Evolutionary conservation across 92 coral and sea anemone species (phyloP).

Genomic region (Porites lobata): DNA sequence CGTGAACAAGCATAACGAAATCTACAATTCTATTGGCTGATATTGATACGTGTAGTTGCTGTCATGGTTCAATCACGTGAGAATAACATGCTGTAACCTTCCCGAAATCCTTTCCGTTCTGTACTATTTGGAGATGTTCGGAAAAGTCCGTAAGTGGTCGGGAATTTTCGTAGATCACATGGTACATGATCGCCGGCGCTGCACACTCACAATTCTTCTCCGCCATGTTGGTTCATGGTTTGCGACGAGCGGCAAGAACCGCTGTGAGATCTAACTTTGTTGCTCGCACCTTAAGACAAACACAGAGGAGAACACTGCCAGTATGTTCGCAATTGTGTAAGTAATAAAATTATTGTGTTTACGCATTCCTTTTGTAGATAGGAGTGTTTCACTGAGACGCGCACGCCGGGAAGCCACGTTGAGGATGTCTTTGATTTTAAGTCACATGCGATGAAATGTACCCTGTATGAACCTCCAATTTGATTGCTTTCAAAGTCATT

Average conservation of each 20-base stretch:
- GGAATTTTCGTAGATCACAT: constrained; percentile 64
- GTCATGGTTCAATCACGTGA: constrained; percentile 39
- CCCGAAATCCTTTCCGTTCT: not conserved
- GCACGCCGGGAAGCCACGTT: constrained; percentile 69
- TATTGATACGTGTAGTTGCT: not conserved
- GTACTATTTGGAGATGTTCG: constrained; percentile 61
- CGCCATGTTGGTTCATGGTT: constrained; percentile 98
- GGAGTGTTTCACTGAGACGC: not conserved
- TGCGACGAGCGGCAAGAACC: constrained; percentile 96
- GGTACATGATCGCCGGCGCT: constrained; percentile 70
- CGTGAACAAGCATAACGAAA: not conserved
- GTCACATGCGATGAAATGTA: constrained; percentile 58
- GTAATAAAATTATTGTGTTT: constrained; percentile 34
- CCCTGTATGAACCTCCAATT: not conserved
- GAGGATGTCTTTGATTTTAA: constrained; percentile 25
- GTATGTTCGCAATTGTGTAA: constrained; percentile 93
- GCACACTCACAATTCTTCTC: constrained; percentile 64
- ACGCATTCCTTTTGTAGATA: not conserved
- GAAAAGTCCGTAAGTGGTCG: constrained; percentile 46
- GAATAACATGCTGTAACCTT: not conserved
- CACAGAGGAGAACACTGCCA: constrained; percentile 84
- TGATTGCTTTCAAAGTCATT: not conserved
- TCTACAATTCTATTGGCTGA: constrained; percentile 30
- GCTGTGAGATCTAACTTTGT: constrained; percentile 84
- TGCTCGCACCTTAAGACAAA: constrained; percentile 83